A percentile compares a stretch with the other conserved stretches of the same genome.
Conservation (phyloP, 2,797 vertebrate genomes). For the Dromococcyx pavoninus region DNA sequence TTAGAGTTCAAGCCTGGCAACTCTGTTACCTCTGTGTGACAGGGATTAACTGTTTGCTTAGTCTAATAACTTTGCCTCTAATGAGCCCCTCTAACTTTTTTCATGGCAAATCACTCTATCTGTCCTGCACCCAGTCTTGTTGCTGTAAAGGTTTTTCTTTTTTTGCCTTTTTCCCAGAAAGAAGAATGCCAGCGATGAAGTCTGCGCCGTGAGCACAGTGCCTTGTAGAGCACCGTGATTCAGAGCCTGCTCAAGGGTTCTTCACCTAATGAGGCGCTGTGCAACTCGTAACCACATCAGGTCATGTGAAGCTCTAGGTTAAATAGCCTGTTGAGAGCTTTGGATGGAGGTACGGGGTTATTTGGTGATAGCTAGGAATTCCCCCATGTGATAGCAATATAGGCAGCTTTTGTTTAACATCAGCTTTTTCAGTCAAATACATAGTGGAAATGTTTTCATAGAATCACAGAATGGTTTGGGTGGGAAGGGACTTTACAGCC, state of each 20-base stretch:
- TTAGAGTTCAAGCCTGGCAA: conserved; percentile 64
- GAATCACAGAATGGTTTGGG: too few species aligned
- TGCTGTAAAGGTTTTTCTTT: neutral
- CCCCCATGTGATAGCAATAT: neutral
- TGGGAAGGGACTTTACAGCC: too few species aligned
- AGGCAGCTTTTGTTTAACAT: neutral
- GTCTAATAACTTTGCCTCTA: conserved; percentile 68
- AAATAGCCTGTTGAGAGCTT: neutral
- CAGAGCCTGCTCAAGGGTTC: neutral
- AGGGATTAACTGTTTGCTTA: conserved; percentile 68
- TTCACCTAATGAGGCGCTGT: neutral
- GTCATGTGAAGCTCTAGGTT: neutral
- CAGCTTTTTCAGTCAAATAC: neutral
- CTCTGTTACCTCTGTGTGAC: conserved; percentile 67
- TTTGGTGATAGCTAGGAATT: neutral
- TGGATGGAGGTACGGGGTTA: accelerated
- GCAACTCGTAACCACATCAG: neutral
- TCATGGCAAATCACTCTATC: conserved; percentile 27
- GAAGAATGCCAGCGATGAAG: neutral
- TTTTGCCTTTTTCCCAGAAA: neutral
- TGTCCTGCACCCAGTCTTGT: neutral
- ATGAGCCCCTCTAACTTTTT: conserved; percentile 47
- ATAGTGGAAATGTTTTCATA: neutral
- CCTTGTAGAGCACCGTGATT: neutral
- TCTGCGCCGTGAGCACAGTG: neutral